These are phyloP conservation scores for Pocillopora verrucosa DNA, from an alignment of 64 coral and sea anemone species.

Conservation along the genomic window DNA sequence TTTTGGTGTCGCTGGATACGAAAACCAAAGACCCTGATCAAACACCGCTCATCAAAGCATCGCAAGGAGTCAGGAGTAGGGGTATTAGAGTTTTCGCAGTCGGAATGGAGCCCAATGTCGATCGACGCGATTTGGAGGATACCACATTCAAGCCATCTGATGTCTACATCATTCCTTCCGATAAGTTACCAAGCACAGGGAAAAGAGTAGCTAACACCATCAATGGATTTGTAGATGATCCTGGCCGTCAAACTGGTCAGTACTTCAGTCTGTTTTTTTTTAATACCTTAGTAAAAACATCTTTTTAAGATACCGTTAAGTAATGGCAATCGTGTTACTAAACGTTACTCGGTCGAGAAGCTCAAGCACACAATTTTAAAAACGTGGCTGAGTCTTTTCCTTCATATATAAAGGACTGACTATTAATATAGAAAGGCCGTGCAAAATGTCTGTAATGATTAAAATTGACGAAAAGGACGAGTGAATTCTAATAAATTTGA, in stretches of 20 bases:
- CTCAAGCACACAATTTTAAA: no score
- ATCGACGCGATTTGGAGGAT: slow-evolving; percentile 40
- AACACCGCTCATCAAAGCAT: neutral
- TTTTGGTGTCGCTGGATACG: slow-evolving; percentile 23
- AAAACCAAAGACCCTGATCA: neutral
- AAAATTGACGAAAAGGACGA: no score
- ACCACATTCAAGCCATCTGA: slow-evolving; percentile 30
- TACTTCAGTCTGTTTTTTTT: neutral
- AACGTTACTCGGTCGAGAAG: no score
- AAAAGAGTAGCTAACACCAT: slow-evolving; percentile 25
- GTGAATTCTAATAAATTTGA: no score
- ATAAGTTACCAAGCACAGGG: neutral
- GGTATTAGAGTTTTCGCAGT: slow-evolving; percentile 26
- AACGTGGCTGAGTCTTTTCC: no score
- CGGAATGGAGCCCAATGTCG: slow-evolving; percentile 22
- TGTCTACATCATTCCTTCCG: slow-evolving; percentile 28
- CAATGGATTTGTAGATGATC: slow-evolving; percentile 42
- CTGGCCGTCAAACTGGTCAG: slow-evolving; percentile 21
- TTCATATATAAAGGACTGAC: no score
- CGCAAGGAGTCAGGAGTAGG: slow-evolving; percentile 20
- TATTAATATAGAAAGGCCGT: no score
- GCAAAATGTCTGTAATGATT: no score
- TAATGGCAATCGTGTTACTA: no score
- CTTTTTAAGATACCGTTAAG: no score
- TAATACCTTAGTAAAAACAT: neutral